phyloP scores from a whole-genome alignment of 1,140 invertebrate genomes.

The Yoshiicerus persimilis region DNA sequence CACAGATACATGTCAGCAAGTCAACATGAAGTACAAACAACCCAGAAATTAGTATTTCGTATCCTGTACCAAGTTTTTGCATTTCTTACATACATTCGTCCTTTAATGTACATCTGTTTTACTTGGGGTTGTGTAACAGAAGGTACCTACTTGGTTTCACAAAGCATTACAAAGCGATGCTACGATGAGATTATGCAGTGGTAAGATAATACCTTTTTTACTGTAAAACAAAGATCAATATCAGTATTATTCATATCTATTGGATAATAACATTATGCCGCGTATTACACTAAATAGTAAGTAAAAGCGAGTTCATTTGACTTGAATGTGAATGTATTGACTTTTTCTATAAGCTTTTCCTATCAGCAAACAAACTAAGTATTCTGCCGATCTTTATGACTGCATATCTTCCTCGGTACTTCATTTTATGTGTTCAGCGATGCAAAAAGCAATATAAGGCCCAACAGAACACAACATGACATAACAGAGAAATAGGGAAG shows the following conservation, averaged over 20 bases:
- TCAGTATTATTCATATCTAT: background rate
- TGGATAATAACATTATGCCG: background rate
- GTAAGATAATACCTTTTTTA: background rate
- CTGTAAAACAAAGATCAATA: background rate
- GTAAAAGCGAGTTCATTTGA: background rate
- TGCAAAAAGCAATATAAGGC: background rate
- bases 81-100: too few species aligned
- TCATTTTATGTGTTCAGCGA: background rate
- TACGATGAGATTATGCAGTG: background rate
- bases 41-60: too few species aligned
- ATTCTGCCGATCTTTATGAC: slow-evolving; percentile 4
- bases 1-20: too few species aligned
- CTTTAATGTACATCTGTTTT: background rate
- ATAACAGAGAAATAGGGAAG: background rate
- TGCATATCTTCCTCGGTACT: background rate
- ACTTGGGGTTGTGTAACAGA: background rate
- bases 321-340: background rate
- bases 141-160: background rate
- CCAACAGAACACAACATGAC: background rate
- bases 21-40: too few species aligned
- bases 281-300: background rate
- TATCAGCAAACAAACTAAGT: background rate
- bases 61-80: too few species aligned
- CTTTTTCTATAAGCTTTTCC: background rate
- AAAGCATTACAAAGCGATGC: background rate